Evolutionary conservation across 2,113 vertebrate genomes (phyloP).

Genomic region (Dissostichus mawsoni): DNA sequence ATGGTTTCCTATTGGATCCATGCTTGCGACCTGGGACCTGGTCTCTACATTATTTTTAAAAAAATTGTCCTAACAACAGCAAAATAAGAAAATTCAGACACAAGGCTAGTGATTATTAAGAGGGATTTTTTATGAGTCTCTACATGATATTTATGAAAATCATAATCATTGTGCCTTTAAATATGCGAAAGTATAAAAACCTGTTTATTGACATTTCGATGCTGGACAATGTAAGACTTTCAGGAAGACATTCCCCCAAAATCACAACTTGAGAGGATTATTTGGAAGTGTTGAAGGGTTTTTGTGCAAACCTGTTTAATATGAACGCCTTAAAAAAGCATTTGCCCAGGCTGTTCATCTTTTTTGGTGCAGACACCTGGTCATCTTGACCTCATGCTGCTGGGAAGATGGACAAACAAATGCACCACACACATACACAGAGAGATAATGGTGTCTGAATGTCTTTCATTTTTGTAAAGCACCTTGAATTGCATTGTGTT

Average conservation of each 20-base stretch:
- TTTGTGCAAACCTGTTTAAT: neutral
- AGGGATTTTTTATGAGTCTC: too few relatives aligned
- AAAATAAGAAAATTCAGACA: too few relatives aligned
- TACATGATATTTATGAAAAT: too few relatives aligned
- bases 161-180: too few relatives aligned
- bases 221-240: neutral
- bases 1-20: too few relatives aligned
- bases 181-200: neutral
- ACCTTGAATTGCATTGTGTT: too few relatives aligned
- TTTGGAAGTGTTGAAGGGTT: neutral
- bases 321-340: constrained; percentile 2
- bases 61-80: too few relatives aligned
- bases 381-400: neutral
- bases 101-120: too few relatives aligned
- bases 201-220: neutral
- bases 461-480: too few relatives aligned
- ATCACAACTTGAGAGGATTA: neutral
- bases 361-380: neutral
- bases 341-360: neutral
- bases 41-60: too few relatives aligned
- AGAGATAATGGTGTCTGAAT: constrained; percentile 13
- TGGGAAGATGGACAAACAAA: neutral
- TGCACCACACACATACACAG: neutral
- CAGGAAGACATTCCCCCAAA: neutral
- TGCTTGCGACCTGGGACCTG: too few relatives aligned